phyloP scores from a whole-genome alignment of 2,797 vertebrate species.

The Brachymystax lenok region DNA sequence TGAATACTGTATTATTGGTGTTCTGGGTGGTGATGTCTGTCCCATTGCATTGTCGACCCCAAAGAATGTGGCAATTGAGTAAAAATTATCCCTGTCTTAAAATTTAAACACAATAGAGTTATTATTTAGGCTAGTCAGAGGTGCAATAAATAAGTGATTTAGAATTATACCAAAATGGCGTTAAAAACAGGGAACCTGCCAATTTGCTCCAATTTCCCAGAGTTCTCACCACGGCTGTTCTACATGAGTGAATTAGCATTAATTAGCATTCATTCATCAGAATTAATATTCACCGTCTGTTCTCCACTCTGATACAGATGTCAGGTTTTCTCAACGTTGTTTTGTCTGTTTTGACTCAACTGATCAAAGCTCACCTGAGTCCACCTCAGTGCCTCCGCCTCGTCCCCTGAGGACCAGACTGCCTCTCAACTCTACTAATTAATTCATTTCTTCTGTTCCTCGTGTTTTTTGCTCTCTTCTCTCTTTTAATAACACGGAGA shows the following conservation, averaged over 20 bases:
- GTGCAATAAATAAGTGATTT: neutral
- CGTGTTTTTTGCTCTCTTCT: constrained; percentile 18
- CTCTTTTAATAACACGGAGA: constrained; percentile 39
- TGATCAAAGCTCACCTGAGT: constrained; percentile 53
- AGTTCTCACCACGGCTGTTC: constrained; percentile 37
- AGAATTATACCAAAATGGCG: constrained; percentile 14
- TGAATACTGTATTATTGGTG: neutral
- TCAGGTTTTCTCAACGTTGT: constrained; percentile 30
- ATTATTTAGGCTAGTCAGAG: neutral
- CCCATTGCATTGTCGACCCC: neutral
- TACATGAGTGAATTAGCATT: constrained; percentile 47
- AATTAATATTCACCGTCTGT: constrained; percentile 10
- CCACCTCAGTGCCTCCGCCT: neutral
- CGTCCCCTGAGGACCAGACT: constrained; percentile 12
- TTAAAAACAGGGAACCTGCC: constrained; percentile 53
- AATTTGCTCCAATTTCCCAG: constrained; percentile 40
- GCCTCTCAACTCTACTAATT: constrained; percentile 38
- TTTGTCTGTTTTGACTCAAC: constrained; percentile 12
- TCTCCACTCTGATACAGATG: constrained; percentile 44
- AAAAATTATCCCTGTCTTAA: neutral
- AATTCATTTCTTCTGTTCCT: constrained; percentile 42
- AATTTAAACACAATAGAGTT: neutral
- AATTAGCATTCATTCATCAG: constrained; percentile 43
- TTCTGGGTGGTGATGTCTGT: neutral
- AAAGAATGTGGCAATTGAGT: neutral